These are phyloP conservation scores for Melanotaenia nigrans DNA, from an alignment of 2,797 vertebrate genomes.

Conservation along the genomic window DNA sequence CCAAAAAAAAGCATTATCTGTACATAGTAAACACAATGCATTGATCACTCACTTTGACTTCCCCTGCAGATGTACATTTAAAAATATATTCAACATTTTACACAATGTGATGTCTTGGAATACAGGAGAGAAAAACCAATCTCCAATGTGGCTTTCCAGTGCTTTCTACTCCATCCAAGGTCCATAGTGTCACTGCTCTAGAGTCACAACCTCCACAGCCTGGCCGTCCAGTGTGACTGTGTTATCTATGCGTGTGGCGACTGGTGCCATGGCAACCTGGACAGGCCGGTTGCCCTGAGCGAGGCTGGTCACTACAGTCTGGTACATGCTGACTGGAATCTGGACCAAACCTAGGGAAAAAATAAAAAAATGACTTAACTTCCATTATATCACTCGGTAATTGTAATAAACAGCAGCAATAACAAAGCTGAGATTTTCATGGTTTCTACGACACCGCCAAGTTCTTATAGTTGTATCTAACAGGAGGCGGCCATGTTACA, in stretches of 20 bases:
- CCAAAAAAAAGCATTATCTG: constrained; percentile 66
- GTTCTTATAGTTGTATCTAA: constrained; percentile 33
- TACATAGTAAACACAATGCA: constrained; percentile 81
- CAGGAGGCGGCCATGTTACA: constrained; percentile 68
- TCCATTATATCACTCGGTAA: neutral
- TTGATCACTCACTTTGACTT: constrained; percentile 61
- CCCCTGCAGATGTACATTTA: constrained; percentile 75
- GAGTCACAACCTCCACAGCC: constrained; percentile 95
- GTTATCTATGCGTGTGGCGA: constrained; percentile 93
- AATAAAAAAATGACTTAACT: neutral
- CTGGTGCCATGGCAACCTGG: constrained; percentile 97
- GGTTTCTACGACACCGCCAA: neutral
- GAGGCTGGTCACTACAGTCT: constrained; percentile 97
- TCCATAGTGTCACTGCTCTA: constrained; percentile 89
- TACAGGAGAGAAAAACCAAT: constrained; percentile 54
- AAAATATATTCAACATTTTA: constrained; percentile 81
- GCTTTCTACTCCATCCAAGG: constrained; percentile 50
- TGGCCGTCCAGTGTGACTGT: constrained; percentile 96
- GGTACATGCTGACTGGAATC: constrained; percentile 99
- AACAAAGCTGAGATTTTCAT: neutral
- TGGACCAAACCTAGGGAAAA: constrained; percentile 90
- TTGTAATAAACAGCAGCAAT: neutral
- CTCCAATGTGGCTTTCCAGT: constrained; percentile 58
- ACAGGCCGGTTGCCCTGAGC: constrained; percentile 96
- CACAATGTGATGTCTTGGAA: constrained; percentile 63